phyloP scores from a whole-genome alignment of 2,888 invertebrate species.

The Augochlorella aurata region DNA sequence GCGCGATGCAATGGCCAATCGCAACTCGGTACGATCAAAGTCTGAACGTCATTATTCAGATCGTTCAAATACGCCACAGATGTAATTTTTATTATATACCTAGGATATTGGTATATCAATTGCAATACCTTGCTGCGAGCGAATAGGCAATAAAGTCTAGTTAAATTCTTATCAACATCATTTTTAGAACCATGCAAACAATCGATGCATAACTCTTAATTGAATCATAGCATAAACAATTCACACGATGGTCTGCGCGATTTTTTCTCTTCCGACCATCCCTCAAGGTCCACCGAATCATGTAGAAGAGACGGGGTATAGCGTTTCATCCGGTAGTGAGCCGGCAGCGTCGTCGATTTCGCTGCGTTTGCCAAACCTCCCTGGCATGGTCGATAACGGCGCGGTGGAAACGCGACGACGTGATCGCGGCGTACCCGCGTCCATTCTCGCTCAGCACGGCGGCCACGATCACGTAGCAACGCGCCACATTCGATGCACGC shows the following conservation, averaged over 20 bases:
- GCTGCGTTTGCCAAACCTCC: constrained; percentile 57
- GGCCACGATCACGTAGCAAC: constrained; percentile 63
- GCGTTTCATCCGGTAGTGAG: constrained; percentile 29
- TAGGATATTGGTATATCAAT: not conserved
- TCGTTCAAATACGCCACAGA: not conserved
- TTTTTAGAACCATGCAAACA: not conserved
- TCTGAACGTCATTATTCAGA: not conserved
- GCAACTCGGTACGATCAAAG: not conserved
- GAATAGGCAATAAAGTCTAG: not conserved
- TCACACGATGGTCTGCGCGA: not conserved
- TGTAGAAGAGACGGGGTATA: not conserved
- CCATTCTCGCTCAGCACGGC: constrained; percentile 41
- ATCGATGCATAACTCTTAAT: not conserved
- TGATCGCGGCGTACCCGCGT: constrained; percentile 55
- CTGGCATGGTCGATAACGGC: constrained; percentile 65
- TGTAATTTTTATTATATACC: not conserved
- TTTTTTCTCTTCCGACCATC: not conserved
- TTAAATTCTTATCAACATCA: not conserved
- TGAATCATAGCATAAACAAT: not conserved
- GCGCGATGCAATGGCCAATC: constrained; percentile 35
- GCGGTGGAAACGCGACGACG: constrained; percentile 66
- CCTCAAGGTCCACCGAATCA: not conserved
- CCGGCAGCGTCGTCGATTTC: constrained; percentile 53
- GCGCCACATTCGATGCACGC: constrained; percentile 43
- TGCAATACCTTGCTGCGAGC: not conserved